A percentile compares a stretch with the other conserved stretches of the same genome.
These are phyloP conservation scores for Lypha dubia DNA, from an alignment of 2,888 invertebrate genomes.

Conservation along the genomic window DNA sequence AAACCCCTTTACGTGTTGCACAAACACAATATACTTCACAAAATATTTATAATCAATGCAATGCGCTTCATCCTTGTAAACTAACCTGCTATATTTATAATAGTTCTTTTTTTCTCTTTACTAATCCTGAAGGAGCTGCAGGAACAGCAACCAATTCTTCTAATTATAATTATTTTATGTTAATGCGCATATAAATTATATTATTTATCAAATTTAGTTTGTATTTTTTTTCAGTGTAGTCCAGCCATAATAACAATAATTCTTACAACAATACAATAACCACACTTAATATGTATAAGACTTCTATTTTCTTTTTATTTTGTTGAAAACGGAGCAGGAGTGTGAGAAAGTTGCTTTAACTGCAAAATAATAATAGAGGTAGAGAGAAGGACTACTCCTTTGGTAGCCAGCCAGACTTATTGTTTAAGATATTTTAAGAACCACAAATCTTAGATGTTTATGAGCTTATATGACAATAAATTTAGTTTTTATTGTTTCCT, in stretches of 20 bases:
- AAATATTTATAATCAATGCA: too few species aligned
- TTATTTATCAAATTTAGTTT: neutral
- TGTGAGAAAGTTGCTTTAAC: neutral
- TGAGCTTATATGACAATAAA: constrained; percentile 72
- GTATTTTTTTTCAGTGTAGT: constrained; percentile 30
- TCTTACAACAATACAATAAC: neutral
- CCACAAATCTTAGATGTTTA: constrained; percentile 73
- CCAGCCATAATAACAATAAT: constrained; percentile 30
- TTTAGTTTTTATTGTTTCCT: constrained; percentile 72
- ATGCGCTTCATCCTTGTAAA: too few species aligned
- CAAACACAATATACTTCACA: too few species aligned
- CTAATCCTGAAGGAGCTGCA: too few species aligned
- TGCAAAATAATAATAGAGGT: constrained; percentile 32
- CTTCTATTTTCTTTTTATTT: neutral
- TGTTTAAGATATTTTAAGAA: constrained; percentile 67
- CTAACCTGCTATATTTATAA: too few species aligned
- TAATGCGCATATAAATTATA: too few species aligned
- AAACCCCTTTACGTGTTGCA: too few species aligned
- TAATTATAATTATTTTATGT: too few species aligned
- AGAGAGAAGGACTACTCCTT: neutral
- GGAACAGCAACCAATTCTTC: too few species aligned
- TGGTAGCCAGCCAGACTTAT: constrained; percentile 36
- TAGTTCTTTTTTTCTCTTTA: too few species aligned
- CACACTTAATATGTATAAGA: constrained; percentile 15
- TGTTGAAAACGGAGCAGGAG: neutral